phyloP scores from a whole-genome alignment of 2,113 vertebrate genomes.

The Plecturocebus donacophilus region DNA sequence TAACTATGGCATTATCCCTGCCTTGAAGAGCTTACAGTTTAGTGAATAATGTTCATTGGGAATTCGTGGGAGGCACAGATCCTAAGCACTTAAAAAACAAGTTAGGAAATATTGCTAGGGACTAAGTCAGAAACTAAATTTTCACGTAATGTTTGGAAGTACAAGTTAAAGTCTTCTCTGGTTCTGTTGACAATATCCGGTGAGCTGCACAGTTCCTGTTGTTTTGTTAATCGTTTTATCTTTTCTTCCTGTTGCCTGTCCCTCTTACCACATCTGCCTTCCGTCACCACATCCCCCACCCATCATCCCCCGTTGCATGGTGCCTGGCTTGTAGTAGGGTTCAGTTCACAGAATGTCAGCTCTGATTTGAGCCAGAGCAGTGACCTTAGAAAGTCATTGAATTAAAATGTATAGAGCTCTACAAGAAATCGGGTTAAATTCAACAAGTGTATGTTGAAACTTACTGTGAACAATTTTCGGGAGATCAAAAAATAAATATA shows the following conservation, averaged over 20 bases:
- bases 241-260: background rate
- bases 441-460: background rate
- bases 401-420: background rate
- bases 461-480: background rate
- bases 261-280: background rate
- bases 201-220: background rate
- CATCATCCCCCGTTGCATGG: background rate
- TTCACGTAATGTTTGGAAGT: background rate
- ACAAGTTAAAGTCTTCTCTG: background rate
- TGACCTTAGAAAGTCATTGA: background rate
- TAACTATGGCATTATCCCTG: background rate
- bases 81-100: background rate
- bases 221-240: background rate
- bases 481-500: background rate
- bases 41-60: background rate
- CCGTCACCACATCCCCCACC: background rate
- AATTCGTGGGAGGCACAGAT: background rate
- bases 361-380: background rate
- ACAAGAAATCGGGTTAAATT: background rate
- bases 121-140: background rate
- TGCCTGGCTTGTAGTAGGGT: background rate
- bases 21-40: background rate
- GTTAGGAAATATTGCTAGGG: slow-evolving; percentile 5
- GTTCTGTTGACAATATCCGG: background rate
- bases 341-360: background rate